These are phyloP conservation scores for Coenobita brevimanus DNA, from an alignment of 1,140 invertebrate species.

Conservation along the genomic window DNA sequence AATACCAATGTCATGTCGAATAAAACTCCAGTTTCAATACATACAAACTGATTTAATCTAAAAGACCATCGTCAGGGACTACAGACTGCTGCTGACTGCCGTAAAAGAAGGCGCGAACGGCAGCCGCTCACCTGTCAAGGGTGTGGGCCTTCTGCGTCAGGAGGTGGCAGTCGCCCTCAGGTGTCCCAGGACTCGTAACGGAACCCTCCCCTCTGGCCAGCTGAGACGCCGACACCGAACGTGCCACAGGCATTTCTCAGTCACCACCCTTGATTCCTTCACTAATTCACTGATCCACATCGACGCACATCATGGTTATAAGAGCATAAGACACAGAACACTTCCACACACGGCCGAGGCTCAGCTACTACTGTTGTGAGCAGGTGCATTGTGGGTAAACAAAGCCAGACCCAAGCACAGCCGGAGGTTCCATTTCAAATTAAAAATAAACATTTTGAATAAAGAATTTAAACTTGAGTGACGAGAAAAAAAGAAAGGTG, in stretches of 20 bases:
- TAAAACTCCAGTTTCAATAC: no score
- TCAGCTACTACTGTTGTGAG: constrained; percentile 35
- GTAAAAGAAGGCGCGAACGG: neutral
- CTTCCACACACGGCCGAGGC: neutral
- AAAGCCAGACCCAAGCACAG: neutral
- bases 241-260: constrained; percentile 60
- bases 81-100: no score
- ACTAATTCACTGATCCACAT: constrained; percentile 36
- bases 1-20: no score
- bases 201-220: constrained; percentile 39
- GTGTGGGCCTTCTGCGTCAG: constrained; percentile 59
- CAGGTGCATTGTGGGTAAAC: constrained; percentile 51
- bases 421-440: constrained; percentile 79
- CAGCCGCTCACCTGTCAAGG: constrained; percentile 43
- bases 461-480: no score
- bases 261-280: constrained; percentile 30
- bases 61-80: no score
- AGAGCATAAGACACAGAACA: neutral
- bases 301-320: constrained; percentile 32
- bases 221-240: constrained; percentile 59
- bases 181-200: constrained; percentile 16
- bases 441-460: no score
- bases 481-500: no score
- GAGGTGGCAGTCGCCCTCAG: constrained; percentile 17
- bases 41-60: no score